Percentiles rank a stretch among this genome's conserved stretches.
phyloP scores from a whole-genome alignment of 2,113 vertebrate species.

The Ptyas mucosa region DNA sequence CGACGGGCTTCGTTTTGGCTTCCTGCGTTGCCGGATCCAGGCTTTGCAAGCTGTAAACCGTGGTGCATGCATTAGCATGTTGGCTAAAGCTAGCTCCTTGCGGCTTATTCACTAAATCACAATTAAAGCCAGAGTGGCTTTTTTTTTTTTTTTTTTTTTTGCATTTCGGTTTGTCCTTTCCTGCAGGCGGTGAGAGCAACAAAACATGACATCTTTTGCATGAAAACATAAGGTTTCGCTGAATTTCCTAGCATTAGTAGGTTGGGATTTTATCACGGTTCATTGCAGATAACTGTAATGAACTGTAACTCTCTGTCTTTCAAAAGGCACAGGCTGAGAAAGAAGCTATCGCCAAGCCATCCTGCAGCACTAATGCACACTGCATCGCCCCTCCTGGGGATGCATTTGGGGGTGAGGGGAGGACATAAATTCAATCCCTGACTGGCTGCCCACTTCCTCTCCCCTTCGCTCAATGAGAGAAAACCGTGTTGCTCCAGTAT shows the following conservation, averaged over 20 bases:
- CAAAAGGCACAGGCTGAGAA: not conserved
- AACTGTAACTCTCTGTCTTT: not conserved
- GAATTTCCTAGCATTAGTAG: not conserved
- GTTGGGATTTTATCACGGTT: not conserved
- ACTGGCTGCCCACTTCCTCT: constrained; percentile 25
- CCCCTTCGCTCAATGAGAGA: not conserved
- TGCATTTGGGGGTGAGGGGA: not conserved
- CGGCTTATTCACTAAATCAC: not conserved
- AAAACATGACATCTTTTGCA: not conserved
- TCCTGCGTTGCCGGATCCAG: not conserved
- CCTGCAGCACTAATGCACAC: constrained; percentile 5
- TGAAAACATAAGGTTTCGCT: not conserved
- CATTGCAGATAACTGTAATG: not conserved
- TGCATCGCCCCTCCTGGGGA: constrained; percentile 26
- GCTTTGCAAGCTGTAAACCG: not conserved
- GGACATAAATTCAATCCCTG: constrained; percentile 6
- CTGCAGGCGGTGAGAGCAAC: not conserved
- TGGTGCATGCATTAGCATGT: not conserved
- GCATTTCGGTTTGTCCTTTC: not conserved
- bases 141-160: not conserved
- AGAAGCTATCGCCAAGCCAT: constrained; percentile 41
- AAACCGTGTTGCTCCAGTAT: not conserved
- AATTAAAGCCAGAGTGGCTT: not conserved
- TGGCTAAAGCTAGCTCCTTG: not conserved
- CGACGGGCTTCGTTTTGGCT: not conserved